phyloP scores from a whole-genome alignment of 2,888 invertebrate species.

The Tigriopus californicus region DNA sequence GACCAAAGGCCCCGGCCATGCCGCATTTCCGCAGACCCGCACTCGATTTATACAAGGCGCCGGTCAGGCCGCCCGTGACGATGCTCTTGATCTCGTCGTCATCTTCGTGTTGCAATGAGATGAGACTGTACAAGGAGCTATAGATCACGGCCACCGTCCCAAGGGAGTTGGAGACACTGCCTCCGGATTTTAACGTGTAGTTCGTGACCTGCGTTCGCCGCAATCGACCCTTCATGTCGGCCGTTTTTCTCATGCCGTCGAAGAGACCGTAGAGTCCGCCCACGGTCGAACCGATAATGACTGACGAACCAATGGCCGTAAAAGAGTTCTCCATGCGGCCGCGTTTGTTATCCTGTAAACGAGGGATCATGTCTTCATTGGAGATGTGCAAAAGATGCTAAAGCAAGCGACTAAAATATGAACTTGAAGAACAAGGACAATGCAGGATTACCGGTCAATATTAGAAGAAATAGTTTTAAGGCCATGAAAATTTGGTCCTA shows the following conservation, averaged over 20 bases:
- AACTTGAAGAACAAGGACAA: too few relatives aligned
- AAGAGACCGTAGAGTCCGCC: constrained; percentile 8
- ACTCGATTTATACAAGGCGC: constrained; percentile 13
- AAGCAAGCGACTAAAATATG: too few relatives aligned
- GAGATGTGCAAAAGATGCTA: too few relatives aligned
- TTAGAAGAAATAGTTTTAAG: too few relatives aligned
- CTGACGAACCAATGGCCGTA: constrained; percentile 12
- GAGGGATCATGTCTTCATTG: too few relatives aligned
- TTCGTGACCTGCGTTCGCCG: constrained; percentile 13
- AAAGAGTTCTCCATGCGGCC: constrained; percentile 15
- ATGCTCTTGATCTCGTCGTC: constrained; percentile 5
- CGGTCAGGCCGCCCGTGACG: neutral
- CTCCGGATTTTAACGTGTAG: constrained; percentile 7
- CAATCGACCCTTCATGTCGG: neutral
- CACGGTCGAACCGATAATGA: neutral
- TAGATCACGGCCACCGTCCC: constrained; percentile 10
- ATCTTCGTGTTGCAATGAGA: constrained; percentile 2
- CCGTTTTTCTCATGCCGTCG: constrained; percentile 11
- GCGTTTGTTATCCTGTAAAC: constrained; percentile 4
- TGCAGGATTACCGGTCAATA: too few relatives aligned
- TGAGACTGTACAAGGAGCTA: neutral
- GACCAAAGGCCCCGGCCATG: constrained; percentile 2
- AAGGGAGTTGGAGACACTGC: constrained; percentile 5
- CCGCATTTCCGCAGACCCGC: constrained; percentile 9
- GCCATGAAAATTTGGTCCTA: too few relatives aligned